Evolutionary conservation across 2,888 invertebrate genomes (phyloP).

Genomic region (Pyrrhia umbra): DNA sequence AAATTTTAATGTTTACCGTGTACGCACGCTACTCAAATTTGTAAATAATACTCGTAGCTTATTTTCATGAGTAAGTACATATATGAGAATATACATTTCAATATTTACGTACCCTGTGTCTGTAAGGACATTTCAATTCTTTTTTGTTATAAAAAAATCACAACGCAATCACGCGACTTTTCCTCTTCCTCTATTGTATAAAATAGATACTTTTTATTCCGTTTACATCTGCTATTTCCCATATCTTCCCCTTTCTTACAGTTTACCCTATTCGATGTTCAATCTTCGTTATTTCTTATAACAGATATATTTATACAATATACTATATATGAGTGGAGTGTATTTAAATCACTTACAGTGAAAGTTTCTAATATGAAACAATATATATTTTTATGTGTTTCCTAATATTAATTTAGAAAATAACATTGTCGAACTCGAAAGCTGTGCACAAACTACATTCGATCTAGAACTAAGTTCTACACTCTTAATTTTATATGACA

Average conservation of each 20-base stretch:
- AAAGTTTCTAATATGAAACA: neutral
- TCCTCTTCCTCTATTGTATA: conserved; percentile 62
- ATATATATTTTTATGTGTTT: neutral
- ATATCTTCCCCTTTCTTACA: conserved; percentile 68
- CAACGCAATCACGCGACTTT: conserved; percentile 60
- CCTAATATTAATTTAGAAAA: neutral
- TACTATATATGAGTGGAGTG: neutral
- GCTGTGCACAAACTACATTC: no score
- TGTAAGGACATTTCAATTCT: conserved; percentile 52
- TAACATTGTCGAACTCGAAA: neutral
- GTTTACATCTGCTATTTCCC: conserved; percentile 70
- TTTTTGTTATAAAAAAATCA: conserved; percentile 63
- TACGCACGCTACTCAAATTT: conserved; percentile 13
- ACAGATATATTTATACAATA: conserved; percentile 7
- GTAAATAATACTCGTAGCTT: conserved; percentile 44
- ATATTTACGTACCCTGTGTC: conserved; percentile 46
- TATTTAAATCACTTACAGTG: conserved; percentile 28
- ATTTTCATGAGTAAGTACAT: conserved; percentile 56
- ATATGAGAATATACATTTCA: conserved; percentile 54
- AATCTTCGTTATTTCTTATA: conserved; percentile 31
- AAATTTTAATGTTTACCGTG: conserved; percentile 37
- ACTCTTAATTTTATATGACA: no score
- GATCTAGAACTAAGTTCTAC: no score
- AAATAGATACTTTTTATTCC: conserved; percentile 69
- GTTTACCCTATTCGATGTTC: conserved; percentile 51